phyloP scores from a whole-genome alignment of 2,888 invertebrate species.

The Rhagonycha lutea region DNA sequence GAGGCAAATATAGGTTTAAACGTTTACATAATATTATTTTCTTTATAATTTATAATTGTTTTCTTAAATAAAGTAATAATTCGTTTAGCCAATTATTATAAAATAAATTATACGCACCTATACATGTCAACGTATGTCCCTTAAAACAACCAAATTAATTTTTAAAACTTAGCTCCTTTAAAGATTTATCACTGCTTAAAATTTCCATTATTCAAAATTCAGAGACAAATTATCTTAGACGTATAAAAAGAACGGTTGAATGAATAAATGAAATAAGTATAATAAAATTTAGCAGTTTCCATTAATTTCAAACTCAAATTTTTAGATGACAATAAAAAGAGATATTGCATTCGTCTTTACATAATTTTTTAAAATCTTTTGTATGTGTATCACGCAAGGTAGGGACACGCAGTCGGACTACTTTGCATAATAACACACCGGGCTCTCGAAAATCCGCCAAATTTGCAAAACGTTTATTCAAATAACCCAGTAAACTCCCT shows the following conservation, averaged over 20 bases:
- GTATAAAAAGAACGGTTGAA: not conserved
- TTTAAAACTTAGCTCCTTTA: not conserved
- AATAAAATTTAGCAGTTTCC: not conserved
- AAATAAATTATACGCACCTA: not conserved
- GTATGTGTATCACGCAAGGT: constrained; percentile 43
- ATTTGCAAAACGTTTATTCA: constrained; percentile 51
- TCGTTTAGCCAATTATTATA: not conserved
- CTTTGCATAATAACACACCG: constrained; percentile 46
- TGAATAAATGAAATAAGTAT: not conserved
- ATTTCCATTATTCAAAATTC: not conserved
- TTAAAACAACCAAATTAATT: not conserved
- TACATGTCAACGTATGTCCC: not conserved
- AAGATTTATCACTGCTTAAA: not conserved
- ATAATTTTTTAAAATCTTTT: constrained; percentile 28
- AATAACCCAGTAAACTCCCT: constrained; percentile 39
- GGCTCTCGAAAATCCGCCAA: constrained; percentile 46
- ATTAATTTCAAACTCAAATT: not conserved
- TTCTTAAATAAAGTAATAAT: not conserved
- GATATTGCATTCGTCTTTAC: constrained; percentile 13
- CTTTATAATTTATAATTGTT: too few species aligned
- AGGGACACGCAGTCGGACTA: constrained; percentile 39
- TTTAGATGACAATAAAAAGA: constrained; percentile 1
- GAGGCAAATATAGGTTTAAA: constrained; percentile 16
- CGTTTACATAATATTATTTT: too few species aligned
- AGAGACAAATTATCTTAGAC: not conserved